Evolutionary conservation across 2,113 vertebrate genomes (phyloP).

Genomic region (Neolamprologus toae): DNA sequence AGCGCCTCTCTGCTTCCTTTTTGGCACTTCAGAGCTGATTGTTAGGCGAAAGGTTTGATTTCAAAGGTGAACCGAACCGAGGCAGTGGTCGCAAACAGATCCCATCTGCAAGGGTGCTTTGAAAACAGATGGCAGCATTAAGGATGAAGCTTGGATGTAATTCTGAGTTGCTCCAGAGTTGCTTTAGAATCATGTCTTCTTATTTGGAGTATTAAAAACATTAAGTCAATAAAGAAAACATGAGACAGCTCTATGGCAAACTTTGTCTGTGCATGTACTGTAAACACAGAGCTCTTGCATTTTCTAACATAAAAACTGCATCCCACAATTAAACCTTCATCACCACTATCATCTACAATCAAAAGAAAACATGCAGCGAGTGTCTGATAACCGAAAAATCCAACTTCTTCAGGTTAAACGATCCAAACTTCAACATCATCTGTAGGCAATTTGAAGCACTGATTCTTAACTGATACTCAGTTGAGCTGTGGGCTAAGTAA

Average conservation of each 20-base stretch:
- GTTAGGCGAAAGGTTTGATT: not conserved
- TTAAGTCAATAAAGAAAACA: not conserved
- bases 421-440: not conserved
- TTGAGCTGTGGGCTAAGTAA: not conserved
- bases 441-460: not conserved
- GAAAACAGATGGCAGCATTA: not conserved
- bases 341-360: not conserved
- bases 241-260: not conserved
- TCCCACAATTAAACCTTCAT: not conserved
- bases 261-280: not conserved
- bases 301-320: not conserved
- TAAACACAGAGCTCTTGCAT: not conserved
- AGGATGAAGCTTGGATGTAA: not conserved
- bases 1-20: not conserved
- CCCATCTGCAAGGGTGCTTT: not conserved
- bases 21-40: not conserved
- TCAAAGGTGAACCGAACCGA: not conserved
- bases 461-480: not conserved
- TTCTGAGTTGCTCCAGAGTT: not conserved
- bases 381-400: not conserved
- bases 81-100: not conserved
- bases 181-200: not conserved
- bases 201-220: not conserved
- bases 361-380: not conserved
- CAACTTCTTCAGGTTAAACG: not conserved